phyloP scores from a whole-genome alignment of 2,888 invertebrate species.

The Caenorhabditis parvicauda region DNA sequence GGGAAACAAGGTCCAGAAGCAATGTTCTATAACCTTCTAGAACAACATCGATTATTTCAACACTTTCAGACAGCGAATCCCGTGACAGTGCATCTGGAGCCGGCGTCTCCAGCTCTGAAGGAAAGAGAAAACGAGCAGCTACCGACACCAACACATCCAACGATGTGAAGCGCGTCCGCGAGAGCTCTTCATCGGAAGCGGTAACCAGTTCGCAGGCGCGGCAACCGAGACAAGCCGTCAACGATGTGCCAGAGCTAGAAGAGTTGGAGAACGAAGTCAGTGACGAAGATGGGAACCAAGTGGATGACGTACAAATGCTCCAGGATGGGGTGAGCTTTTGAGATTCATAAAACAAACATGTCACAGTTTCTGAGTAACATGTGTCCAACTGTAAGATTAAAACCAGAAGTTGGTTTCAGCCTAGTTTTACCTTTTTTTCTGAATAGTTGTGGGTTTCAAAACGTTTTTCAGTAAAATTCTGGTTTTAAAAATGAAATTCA shows the following conservation, averaged over 20 bases:
- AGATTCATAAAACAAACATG: too few relatives aligned
- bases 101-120: conserved; percentile 38
- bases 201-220: conserved; percentile 36
- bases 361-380: too few relatives aligned
- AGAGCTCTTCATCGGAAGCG: conserved; percentile 33
- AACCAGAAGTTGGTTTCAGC: too few relatives aligned
- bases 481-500: too few relatives aligned
- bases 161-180: conserved; percentile 29
- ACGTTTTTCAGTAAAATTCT: background rate
- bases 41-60: too few relatives aligned
- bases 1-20: too few relatives aligned
- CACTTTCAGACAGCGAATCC: conserved; percentile 27
- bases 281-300: conserved; percentile 30
- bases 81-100: conserved; percentile 23
- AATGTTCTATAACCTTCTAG: too few relatives aligned
- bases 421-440: background rate
- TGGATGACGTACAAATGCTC: conserved; percentile 2
- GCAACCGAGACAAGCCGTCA: conserved; percentile 7
- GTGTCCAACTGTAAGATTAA: too few relatives aligned
- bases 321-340: too few relatives aligned
- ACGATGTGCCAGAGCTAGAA: background rate
- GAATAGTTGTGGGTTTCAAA: background rate
- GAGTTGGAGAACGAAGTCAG: conserved; percentile 22
- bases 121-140: conserved; percentile 26
- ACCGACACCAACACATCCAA: conserved; percentile 6